Conservation (phyloP, 2,888 invertebrate species). For the Ectemnius cavifrons region DNA sequence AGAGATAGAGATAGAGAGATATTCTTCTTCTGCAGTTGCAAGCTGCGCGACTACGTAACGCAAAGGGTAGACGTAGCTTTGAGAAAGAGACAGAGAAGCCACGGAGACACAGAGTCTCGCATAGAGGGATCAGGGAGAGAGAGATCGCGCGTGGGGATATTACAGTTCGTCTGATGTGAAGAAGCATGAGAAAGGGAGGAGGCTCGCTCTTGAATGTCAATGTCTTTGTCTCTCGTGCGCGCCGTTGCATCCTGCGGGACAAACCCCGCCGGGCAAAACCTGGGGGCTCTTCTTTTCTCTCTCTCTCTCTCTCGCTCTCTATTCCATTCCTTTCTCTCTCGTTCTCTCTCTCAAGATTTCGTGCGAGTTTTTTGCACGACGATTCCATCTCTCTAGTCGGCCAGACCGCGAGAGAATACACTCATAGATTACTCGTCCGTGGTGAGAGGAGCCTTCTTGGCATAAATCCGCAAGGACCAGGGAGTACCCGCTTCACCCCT, state of each 20-base stretch:
- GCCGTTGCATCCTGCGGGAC: conserved; percentile 47
- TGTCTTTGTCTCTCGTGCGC: conserved; percentile 69
- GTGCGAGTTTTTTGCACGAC: too few species aligned
- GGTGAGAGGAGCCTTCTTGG: not conserved
- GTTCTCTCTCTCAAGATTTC: too few species aligned
- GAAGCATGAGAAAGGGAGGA: conserved; percentile 58
- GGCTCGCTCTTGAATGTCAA: conserved; percentile 74
- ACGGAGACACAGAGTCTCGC: too few species aligned
- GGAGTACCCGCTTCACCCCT: not conserved
- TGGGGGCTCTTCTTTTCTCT: conserved; percentile 12
- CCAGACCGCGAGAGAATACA: too few species aligned
- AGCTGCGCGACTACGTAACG: conserved; percentile 41
- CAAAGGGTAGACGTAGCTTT: conserved; percentile 14
- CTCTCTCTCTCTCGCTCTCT: not conserved
- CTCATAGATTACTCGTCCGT: too few species aligned
- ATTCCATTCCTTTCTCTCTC: not conserved
- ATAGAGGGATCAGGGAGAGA: not conserved
- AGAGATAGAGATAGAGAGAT: not conserved
- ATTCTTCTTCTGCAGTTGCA: conserved; percentile 37
- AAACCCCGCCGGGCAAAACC: conserved; percentile 35
- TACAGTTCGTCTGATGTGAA: conserved; percentile 66
- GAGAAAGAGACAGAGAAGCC: not conserved
- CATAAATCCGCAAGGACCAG: not conserved
- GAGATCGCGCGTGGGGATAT: conserved; percentile 30
- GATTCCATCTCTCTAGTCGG: too few species aligned